A percentile compares a stretch with the other conserved stretches of the same genome.
Evolutionary conservation across 2,888 invertebrate genomes (phyloP).

Genomic region (Xestoiulus laeticollis): DNA sequence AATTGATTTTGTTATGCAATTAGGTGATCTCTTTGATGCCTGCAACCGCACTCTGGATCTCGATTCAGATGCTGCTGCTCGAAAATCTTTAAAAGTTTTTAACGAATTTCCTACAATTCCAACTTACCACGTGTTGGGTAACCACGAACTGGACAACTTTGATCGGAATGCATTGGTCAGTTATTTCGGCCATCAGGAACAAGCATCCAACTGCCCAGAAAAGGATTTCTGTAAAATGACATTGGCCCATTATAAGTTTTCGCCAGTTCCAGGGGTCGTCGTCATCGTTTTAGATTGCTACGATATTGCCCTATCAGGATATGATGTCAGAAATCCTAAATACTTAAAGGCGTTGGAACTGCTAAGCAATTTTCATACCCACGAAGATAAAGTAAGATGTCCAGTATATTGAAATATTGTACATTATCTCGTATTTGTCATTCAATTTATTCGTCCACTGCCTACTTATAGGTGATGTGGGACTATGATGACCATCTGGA

Average conservation of each 20-base stretch:
- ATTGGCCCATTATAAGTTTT: constrained; percentile 61
- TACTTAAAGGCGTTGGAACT: constrained; percentile 59
- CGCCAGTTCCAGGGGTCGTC: constrained; percentile 60
- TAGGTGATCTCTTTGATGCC: constrained; percentile 65
- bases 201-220: neutral
- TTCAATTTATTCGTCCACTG: no score
- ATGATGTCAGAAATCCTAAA: constrained; percentile 59
- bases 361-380: constrained; percentile 60
- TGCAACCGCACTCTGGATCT: constrained; percentile 59
- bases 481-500: constrained; percentile 59
- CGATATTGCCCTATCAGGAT: constrained; percentile 63
- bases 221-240: constrained; percentile 1
- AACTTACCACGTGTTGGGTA: constrained; percentile 62
- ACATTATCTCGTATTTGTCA: neutral
- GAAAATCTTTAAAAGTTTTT: constrained; percentile 60
- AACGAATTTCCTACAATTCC: constrained; percentile 56
- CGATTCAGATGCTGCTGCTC: constrained; percentile 59
- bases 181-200: constrained; percentile 53
- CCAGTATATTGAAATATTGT: neutral
- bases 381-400: constrained; percentile 58
- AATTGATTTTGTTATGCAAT: constrained; percentile 62
- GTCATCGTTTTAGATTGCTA: constrained; percentile 63
- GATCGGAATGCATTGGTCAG: constrained; percentile 59
- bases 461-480: constrained; percentile 59
- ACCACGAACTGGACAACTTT: constrained; percentile 65